These are phyloP conservation scores for Argentina silus DNA, from an alignment of 2,797 vertebrate genomes.

Conservation along the genomic window DNA sequence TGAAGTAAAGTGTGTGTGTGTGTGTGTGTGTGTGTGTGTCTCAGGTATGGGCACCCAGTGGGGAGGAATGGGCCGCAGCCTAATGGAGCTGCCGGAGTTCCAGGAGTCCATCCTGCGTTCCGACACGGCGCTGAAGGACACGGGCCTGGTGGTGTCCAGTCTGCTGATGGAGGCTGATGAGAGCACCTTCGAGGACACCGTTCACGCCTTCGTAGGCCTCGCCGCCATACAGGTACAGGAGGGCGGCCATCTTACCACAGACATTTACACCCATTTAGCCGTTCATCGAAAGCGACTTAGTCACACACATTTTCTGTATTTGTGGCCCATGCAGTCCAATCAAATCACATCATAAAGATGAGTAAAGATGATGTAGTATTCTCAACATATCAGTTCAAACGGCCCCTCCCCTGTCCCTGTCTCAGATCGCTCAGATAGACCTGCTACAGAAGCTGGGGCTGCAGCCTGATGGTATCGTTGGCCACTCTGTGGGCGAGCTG, in stretches of 20 bases:
- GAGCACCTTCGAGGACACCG: conserved; percentile 86
- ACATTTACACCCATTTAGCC: too few species aligned
- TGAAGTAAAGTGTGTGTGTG: neutral
- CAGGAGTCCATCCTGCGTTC: conserved; percentile 87
- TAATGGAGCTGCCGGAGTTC: conserved; percentile 91
- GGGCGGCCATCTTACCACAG: neutral
- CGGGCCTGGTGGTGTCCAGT: conserved; percentile 86
- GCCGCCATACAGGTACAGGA: conserved; percentile 91
- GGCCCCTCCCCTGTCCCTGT: neutral
- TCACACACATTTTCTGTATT: too few species aligned
- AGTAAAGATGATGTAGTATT: too few species aligned
- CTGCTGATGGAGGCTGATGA: conserved; percentile 86
- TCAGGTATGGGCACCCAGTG: conserved; percentile 97
- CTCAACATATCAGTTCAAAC: neutral
- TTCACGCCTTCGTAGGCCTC: conserved; percentile 91
- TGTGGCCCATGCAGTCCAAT: too few species aligned
- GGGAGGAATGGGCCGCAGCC: conserved; percentile 90
- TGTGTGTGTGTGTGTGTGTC: neutral
- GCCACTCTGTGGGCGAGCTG: conserved; percentile 94
- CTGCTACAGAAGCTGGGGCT: conserved; percentile 87
- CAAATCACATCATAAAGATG: too few species aligned
- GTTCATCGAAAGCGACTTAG: too few species aligned
- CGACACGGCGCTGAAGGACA: conserved; percentile 81
- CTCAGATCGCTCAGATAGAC: conserved; percentile 93
- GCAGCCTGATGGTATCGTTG: conserved; percentile 90